Percentiles rank a stretch among this genome's conserved stretches.
These are phyloP conservation scores for Zosterops pallidus DNA, from an alignment of 2,113 vertebrate species.

Conservation along the genomic window DNA sequence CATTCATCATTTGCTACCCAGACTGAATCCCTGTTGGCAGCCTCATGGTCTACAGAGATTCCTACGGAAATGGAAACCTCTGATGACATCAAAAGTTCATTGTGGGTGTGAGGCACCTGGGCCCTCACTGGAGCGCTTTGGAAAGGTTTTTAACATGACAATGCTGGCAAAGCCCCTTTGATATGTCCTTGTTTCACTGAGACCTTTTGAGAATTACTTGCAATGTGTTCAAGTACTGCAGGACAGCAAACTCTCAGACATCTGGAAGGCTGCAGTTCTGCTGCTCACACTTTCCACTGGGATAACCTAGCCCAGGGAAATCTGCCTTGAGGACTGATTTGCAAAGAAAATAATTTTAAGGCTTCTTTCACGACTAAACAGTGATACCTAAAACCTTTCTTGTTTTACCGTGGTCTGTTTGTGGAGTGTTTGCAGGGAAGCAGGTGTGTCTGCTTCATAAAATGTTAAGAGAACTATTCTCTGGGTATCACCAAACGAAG, in stretches of 20 bases:
- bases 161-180: neutral
- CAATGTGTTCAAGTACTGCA: neutral
- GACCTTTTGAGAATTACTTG: neutral
- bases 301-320: neutral
- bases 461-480: neutral
- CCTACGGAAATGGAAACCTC: slow-evolving; percentile 8
- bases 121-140: neutral
- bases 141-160: neutral
- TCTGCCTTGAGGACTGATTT: neutral
- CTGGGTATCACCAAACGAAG: neutral
- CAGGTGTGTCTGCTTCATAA: neutral
- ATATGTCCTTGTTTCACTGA: neutral
- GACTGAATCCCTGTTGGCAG: slow-evolving; percentile 12
- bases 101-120: neutral
- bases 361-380: neutral
- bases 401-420: neutral
- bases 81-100: neutral
- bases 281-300: slow-evolving; percentile 16
- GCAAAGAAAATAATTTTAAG: neutral
- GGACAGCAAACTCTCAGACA: neutral
- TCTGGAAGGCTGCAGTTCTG: neutral
- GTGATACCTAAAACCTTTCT: neutral
- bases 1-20: slow-evolving; percentile 32
- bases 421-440: neutral
- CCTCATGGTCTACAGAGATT: neutral